Percentiles rank a stretch among this genome's conserved stretches.
These are phyloP conservation scores for Diadegma fenestrale DNA, from an alignment of 2,888 invertebrate species.

Conservation along the genomic window DNA sequence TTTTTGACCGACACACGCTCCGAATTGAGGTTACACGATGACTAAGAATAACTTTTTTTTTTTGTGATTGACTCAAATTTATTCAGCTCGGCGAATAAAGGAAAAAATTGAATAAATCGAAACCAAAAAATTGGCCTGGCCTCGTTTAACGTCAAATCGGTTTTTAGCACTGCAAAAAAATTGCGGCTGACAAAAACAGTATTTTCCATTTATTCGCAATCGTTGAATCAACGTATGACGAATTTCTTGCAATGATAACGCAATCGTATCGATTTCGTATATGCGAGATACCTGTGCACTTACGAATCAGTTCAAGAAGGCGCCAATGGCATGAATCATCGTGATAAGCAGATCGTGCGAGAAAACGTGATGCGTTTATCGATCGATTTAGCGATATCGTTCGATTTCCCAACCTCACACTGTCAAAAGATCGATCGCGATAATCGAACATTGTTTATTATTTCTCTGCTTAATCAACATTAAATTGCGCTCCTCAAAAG, in stretches of 20 bases:
- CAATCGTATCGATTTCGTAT: constrained; percentile 16
- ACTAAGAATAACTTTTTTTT: background rate
- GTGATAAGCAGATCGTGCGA: constrained; percentile 63
- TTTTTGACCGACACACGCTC: background rate
- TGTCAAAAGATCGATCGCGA: background rate
- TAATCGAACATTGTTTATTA: background rate
- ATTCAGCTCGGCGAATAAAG: background rate
- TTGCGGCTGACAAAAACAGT: background rate
- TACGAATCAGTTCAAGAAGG: constrained; percentile 59
- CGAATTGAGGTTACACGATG: background rate
- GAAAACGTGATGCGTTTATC: constrained; percentile 51
- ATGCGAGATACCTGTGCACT: constrained; percentile 42
- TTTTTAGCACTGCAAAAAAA: background rate
- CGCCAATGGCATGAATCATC: constrained; percentile 68
- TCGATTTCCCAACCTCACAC: background rate
- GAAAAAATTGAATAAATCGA: background rate
- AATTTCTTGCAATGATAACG: constrained; percentile 32
- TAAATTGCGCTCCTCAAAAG: no score
- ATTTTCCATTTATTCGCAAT: constrained; percentile 22
- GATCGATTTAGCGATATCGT: constrained; percentile 33
- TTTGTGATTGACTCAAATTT: background rate
- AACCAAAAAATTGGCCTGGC: no score
- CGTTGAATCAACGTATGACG: constrained; percentile 25
- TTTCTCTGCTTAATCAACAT: background rate
- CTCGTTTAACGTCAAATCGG: no score